These are phyloP conservation scores for Aethina tumida DNA, from an alignment of 1,140 invertebrate species.

Conservation along the genomic window DNA sequence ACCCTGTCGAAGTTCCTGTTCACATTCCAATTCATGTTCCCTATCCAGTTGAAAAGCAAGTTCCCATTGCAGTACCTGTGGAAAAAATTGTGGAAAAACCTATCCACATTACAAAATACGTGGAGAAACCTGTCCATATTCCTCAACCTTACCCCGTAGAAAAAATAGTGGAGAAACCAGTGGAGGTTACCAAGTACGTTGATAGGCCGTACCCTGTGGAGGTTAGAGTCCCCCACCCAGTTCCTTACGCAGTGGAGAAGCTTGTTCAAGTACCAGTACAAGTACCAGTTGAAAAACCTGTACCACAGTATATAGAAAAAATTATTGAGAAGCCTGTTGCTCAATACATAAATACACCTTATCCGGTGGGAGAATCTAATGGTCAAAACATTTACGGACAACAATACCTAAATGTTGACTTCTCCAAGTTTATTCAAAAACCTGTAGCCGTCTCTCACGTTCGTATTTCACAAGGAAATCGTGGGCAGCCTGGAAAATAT, in stretches of 20 bases:
- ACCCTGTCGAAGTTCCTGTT: constrained; percentile 28
- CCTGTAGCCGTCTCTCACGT: constrained; percentile 1
- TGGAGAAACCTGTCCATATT: constrained; percentile 41
- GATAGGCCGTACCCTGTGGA: constrained; percentile 47
- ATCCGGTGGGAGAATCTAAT: constrained; percentile 24
- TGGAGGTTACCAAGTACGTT: constrained; percentile 43
- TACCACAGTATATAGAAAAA: constrained; percentile 23
- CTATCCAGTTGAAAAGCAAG: constrained; percentile 33
- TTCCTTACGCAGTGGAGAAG: constrained; percentile 44
- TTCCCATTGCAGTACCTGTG: constrained; percentile 10
- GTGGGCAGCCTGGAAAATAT: background rate
- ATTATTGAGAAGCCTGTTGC: constrained; percentile 25
- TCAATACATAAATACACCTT: constrained; percentile 20
- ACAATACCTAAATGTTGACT: constrained; percentile 24
- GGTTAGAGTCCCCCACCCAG: constrained; percentile 39
- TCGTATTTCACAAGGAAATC: background rate
- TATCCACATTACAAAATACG: constrained; percentile 40
- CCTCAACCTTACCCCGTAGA: constrained; percentile 38
- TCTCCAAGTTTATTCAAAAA: constrained; percentile 30
- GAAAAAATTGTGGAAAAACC: constrained; percentile 37
- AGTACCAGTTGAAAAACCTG: constrained; percentile 28
- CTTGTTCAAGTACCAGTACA: constrained; percentile 42
- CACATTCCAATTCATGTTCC: constrained; percentile 33
- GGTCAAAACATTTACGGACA: no score
- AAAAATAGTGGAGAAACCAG: constrained; percentile 37